phyloP scores from a whole-genome alignment of 2,888 invertebrate species.

The Yponomeuta sedellus region DNA sequence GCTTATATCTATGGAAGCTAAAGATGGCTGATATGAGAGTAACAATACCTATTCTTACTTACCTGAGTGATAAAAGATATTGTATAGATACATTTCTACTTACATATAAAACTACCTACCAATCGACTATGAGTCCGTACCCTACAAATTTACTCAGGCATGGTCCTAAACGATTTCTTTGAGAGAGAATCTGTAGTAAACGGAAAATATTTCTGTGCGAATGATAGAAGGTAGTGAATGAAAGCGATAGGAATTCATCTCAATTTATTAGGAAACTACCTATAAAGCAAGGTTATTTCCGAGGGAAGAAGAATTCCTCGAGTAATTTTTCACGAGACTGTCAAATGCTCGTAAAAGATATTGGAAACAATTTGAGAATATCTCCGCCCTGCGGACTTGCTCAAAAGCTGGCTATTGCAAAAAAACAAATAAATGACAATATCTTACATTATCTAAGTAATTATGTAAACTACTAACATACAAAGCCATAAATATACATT shows the following conservation, averaged over 20 bases:
- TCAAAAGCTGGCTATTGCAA: conserved; percentile 32
- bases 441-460: conserved; percentile 26
- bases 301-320: conserved; percentile 31
- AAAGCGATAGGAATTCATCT: conserved; percentile 24
- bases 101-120: background rate
- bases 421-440: conserved; percentile 46
- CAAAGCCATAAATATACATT: too few species aligned
- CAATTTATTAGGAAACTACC: conserved; percentile 7
- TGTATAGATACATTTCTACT: too few species aligned
- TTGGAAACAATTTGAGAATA: conserved; percentile 70
- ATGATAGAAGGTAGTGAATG: background rate
- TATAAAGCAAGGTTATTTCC: conserved; percentile 3
- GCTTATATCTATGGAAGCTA: too few species aligned
- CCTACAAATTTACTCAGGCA: background rate
- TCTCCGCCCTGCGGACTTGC: conserved; percentile 48
- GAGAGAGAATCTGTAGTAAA: background rate
- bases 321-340: conserved; percentile 63
- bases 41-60: background rate
- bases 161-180: background rate
- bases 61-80: background rate
- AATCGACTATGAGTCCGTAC: background rate
- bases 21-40: background rate
- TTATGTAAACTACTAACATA: too few species aligned
- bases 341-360: conserved; percentile 68
- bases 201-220: background rate